phyloP scores from a whole-genome alignment of 2,888 invertebrate species.

The Dasypogon diadema region DNA sequence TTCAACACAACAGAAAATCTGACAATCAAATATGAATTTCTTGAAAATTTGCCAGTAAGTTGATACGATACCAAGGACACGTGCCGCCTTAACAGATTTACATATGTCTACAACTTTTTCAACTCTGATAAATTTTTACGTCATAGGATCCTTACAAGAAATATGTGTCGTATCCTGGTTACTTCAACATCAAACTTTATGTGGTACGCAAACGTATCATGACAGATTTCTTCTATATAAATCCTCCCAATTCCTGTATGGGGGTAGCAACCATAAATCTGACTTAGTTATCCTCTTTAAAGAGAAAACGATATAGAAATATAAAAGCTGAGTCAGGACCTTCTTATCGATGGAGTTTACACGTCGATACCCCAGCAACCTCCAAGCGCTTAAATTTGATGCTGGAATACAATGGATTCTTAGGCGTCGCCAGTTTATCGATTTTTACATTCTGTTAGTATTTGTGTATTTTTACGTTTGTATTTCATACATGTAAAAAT shows the following conservation, averaged over 20 bases:
- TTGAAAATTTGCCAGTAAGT: no score
- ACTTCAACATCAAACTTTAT: not conserved
- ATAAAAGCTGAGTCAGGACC: not conserved
- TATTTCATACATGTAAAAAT: not conserved
- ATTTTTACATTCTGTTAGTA: not conserved
- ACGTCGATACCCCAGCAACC: conserved; percentile 7
- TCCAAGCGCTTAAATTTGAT: conserved; percentile 5
- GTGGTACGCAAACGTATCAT: not conserved
- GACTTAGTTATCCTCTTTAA: conserved; percentile 2
- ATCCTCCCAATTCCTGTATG: not conserved
- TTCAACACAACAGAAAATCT: no score
- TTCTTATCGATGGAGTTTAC: not conserved
- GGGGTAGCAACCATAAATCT: not conserved
- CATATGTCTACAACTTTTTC: no score
- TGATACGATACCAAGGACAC: no score
- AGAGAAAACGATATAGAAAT: not conserved
- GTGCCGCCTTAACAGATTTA: no score
- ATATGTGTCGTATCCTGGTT: no score
- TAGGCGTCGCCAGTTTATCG: conserved; percentile 1
- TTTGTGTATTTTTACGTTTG: not conserved
- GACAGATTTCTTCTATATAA: not conserved
- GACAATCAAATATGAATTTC: no score
- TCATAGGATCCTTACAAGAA: no score
- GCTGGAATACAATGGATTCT: not conserved
- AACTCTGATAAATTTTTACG: no score